Evolutionary conservation across 64 coral and sea anemone species (phyloP), one percentile per base, ranked within the genome.

Genomic region (Porites lutea): DNA sequence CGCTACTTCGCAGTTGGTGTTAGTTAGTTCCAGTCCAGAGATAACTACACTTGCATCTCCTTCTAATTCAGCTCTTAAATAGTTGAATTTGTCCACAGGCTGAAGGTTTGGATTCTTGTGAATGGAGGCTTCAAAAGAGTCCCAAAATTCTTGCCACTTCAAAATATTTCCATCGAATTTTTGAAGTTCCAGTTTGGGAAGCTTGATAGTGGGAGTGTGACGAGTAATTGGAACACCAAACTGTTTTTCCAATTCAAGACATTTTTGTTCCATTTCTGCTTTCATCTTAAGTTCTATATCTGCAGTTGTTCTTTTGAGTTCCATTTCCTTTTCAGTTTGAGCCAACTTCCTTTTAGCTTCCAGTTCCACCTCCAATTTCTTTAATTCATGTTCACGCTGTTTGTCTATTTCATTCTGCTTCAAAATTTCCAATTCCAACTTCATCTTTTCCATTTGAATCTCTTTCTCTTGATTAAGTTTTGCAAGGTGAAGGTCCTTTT

Each of bases 81-180:
- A 73, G 71, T 73, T 73, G 71, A 73, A 73, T 73, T 73, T 45
- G 71, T 73, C 71, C 71, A 73, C 71, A 46, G 23, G 23, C 71
- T 73, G 27, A 37, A 27, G 48, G 66, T n/a, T 80, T 64, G 60
- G 22, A 43, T 71, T 55, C 10, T 54, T 90, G 76, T 79, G 59
- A 78, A 90, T 90, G 44, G 74, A 90, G 62, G 88, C 78, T 79
- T 78, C 59, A 70, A 90, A 80, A 49, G 88, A 79, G 78, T 90
- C 62, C 88, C 77, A 90, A 44, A 80, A 80, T 52, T 48, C 65
- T 71, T 91, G 71, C 71, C 71, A 73, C 71, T 73, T 46, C 74
- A 6, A 45, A 27, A 73, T 44, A 44, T 21, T 73, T 73, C 4
- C 71, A n/a, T 44, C 48, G 21, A 73, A 73, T 44, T 70, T 70